These are phyloP conservation scores for Lateolabrax maculatus DNA, from an alignment of 2,797 vertebrate species.

Conservation along the genomic window DNA sequence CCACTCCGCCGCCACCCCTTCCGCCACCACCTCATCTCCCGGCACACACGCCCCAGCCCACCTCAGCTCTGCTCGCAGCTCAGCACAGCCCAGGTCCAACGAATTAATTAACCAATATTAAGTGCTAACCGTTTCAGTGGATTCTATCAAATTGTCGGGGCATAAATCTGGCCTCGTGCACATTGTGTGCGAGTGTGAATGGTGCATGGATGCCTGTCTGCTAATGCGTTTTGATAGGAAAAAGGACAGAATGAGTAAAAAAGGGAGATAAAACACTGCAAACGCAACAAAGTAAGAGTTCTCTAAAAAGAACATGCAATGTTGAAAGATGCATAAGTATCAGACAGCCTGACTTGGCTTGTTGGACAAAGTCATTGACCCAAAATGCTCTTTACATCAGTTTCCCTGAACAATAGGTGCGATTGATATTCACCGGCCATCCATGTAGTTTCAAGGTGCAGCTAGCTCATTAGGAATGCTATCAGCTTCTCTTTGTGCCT, in stretches of 20 bases:
- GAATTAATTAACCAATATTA: constrained; percentile 80
- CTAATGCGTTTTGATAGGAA: neutral
- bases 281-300: neutral
- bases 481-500: constrained; percentile 43
- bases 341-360: neutral
- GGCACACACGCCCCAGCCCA: constrained; percentile 24
- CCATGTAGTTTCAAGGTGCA: constrained; percentile 30
- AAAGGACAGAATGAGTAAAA: neutral
- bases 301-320: neutral
- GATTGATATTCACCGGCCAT: constrained; percentile 45
- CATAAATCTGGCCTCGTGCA: constrained; percentile 58
- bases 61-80: constrained; percentile 48
- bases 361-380: constrained; percentile 12
- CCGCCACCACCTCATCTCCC: constrained; percentile 36
- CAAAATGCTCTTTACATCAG: constrained; percentile 9
- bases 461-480: constrained; percentile 52
- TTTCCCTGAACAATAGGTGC: constrained; percentile 46
- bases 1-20: constrained; percentile 8
- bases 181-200: constrained; percentile 6
- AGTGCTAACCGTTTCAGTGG: constrained; percentile 65
- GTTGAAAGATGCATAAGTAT: constrained; percentile 17
- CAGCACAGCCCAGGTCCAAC: constrained; percentile 52
- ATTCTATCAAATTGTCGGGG: constrained; percentile 66
- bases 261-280: neutral
- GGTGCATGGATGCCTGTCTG: neutral